phyloP scores from a whole-genome alignment of 2,113 vertebrate genomes.

The Zingel zingel region DNA sequence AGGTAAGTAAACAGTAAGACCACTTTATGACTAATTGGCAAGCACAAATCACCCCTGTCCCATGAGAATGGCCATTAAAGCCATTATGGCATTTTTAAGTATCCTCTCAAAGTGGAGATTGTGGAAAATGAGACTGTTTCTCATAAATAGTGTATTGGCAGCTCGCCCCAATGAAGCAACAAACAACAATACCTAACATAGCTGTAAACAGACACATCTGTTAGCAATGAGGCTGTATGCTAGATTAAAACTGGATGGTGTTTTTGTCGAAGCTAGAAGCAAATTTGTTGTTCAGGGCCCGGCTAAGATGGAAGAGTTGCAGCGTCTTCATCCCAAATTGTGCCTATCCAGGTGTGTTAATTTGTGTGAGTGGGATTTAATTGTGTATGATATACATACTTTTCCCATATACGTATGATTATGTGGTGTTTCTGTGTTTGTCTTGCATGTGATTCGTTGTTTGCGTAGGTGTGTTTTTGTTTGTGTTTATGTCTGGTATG shows the following conservation, averaged over 20 bases:
- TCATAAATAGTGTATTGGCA: conserved; percentile 74
- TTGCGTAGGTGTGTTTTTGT: neutral
- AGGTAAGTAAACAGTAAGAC: conserved; percentile 57
- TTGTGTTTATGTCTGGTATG: conserved; percentile 11
- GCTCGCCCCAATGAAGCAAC: conserved; percentile 51
- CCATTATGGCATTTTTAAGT: conserved; percentile 62
- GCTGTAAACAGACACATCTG: conserved; percentile 77
- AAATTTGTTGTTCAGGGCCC: conserved; percentile 15
- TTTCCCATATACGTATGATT: neutral
- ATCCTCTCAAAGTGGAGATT: conserved; percentile 42
- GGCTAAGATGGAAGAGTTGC: conserved; percentile 26
- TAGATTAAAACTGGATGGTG: conserved; percentile 40
- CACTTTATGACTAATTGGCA: conserved; percentile 59
- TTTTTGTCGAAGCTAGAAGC: conserved; percentile 37
- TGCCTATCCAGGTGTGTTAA: conserved; percentile 28
- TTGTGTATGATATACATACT: conserved; percentile 7
- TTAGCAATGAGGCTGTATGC: conserved; percentile 63
- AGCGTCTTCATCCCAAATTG: conserved; percentile 21
- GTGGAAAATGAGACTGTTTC: conserved; percentile 74
- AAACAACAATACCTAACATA: conserved; percentile 71
- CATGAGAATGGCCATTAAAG: conserved; percentile 58
- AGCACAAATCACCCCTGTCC: conserved; percentile 28
- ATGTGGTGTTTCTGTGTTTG: conserved; percentile 1
- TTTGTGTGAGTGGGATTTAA: conserved; percentile 16
- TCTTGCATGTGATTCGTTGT: conserved; percentile 2